These are phyloP conservation scores for Pandion haliaetus DNA, from an alignment of 2,113 vertebrate species.

Conservation along the genomic window DNA sequence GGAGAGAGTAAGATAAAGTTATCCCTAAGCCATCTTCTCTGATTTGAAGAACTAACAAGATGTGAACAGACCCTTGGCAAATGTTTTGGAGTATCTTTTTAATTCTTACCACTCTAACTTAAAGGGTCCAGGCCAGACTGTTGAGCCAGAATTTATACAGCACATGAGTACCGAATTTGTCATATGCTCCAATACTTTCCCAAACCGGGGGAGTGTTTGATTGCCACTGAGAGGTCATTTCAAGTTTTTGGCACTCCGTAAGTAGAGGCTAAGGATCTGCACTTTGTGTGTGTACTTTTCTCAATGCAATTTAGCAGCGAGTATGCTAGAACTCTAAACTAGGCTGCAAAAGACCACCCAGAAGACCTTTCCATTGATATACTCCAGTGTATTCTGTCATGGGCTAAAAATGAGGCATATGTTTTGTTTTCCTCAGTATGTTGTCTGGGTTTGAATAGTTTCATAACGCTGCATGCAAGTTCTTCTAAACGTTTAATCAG, in stretches of 20 bases:
- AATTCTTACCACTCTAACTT: neutral
- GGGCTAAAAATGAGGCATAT: conserved; percentile 5
- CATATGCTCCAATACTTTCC: neutral
- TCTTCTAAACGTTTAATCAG: neutral
- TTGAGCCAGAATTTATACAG: neutral
- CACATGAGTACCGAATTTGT: neutral
- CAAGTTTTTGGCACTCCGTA: neutral
- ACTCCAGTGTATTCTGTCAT: conserved; percentile 2
- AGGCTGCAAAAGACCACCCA: conserved; percentile 18
- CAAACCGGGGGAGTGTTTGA: neutral
- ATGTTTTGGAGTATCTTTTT: neutral
- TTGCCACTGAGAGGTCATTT: neutral
- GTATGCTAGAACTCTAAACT: neutral
- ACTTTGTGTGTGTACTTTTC: neutral
- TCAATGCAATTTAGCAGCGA: neutral
- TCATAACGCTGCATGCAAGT: neutral
- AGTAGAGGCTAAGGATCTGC: neutral
- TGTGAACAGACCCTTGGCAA: neutral
- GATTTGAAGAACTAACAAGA: neutral
- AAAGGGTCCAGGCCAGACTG: neutral
- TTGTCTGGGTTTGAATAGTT: conserved; percentile 27
- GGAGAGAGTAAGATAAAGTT: neutral
- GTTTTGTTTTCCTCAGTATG: neutral
- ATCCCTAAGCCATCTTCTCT: neutral
- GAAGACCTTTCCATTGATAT: conserved; percentile 14